Evolutionary conservation across 2,113 vertebrate genomes (phyloP).

Genomic region (Cephalophus harveyi): DNA sequence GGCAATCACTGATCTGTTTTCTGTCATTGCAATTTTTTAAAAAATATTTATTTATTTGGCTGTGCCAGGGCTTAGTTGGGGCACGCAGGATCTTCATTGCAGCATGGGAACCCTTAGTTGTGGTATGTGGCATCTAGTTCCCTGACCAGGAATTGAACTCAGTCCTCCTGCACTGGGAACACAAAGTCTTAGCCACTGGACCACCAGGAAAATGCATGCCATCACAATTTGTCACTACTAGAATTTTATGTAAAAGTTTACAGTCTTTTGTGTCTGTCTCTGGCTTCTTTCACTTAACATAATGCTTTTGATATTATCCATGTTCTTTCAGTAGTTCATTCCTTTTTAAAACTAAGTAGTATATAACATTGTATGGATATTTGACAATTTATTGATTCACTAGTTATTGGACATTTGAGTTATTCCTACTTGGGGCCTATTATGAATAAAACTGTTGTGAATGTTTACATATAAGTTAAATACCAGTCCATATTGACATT

Average conservation of each 20-base stretch:
- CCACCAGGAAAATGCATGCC: background rate
- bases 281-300: background rate
- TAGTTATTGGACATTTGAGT: background rate
- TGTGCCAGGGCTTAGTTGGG: background rate
- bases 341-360: background rate
- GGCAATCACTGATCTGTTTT: background rate
- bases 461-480: background rate
- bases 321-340: background rate
- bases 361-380: background rate
- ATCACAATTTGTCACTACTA: background rate
- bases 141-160: background rate
- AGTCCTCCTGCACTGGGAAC: background rate
- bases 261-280: background rate
- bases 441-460: background rate
- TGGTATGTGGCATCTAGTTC: background rate
- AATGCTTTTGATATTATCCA: conserved; percentile 1
- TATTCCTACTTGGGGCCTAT: background rate
- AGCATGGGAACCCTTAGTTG: background rate
- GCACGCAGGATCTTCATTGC: fast-evolving
- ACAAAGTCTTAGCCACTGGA: background rate
- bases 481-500: background rate
- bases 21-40: background rate
- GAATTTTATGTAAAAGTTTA: background rate
- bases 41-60: background rate
- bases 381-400: background rate